Base-by-base conservation (phyloP, 2,113 vertebrate genomes). In the Myodes glareolus region DNA sequence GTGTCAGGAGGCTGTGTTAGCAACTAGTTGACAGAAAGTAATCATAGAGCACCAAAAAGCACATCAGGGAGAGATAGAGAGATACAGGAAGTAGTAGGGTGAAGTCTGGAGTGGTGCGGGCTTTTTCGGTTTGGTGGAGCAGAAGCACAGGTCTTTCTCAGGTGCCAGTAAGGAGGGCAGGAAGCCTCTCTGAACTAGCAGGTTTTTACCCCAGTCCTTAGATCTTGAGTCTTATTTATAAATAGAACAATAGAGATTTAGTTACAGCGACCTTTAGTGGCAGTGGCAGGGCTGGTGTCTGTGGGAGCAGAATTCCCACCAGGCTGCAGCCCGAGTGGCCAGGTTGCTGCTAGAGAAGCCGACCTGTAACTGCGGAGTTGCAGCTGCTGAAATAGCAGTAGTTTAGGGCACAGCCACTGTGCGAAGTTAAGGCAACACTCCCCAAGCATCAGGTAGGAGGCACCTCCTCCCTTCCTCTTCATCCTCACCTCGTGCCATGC, bases 391-490 rank as follows among this genome's bases (percentile, higher is more conserved):
- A 39, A 39, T 23, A 72, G 36, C 36, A 72, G n/a, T 39, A 39
- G 70, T 21, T 73, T 73, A 39, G 4, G 70, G 36, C 7, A 7
- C 36, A 72, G 36, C 70, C 70, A 72, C 36, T 72, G 36, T n/a
- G 70, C 36, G 1, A n/a, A 70, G 70, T n/a, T n/a, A 70, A 72
- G 36, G 17, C 68, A 70, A 70, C 16, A 23, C 25, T 13, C 55
- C 8, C 23, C 19, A 7, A 16, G 67, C n/a, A 0, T 23, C 27
- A 3, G 5, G 23, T 3, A 16, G 12, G 2, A 0, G 5, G 39
- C 5, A 4, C 1, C 1, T 12, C 9, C 0, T 39, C 58, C 27
- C 31, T 12, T n/a, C 19, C 88, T 5, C 25, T 36, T 61, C 13
- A 27, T 16, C 23, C 31, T 31, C 27, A 1, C 4, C 75, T 77